These are phyloP conservation scores for Steatornis caripensis DNA, from an alignment of 2,113 vertebrate genomes.

Conservation along the genomic window DNA sequence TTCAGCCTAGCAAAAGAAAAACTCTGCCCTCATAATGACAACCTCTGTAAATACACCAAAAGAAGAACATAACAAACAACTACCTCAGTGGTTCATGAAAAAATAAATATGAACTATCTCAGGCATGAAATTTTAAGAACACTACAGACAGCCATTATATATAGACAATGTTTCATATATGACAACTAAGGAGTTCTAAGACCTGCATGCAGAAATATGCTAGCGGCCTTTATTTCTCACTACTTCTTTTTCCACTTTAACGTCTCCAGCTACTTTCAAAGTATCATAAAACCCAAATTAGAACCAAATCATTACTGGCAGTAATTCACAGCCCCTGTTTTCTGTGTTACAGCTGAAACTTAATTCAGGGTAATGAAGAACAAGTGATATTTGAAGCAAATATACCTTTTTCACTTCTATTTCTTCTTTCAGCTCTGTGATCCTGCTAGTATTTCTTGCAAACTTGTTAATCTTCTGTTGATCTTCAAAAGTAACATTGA, in stretches of 20 bases:
- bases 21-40: not conserved
- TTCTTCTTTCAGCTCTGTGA: conserved; percentile 94
- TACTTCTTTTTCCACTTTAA: not conserved
- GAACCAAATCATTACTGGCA: not conserved
- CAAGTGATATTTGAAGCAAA: not conserved
- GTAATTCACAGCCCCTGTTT: not conserved
- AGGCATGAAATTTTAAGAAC: not conserved
- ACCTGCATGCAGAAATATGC: not conserved
- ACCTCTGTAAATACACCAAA: not conserved
- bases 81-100: not conserved
- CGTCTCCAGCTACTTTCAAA: not conserved
- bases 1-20: not conserved
- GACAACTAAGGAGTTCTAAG: not conserved
- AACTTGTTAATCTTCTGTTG: conserved; percentile 99
- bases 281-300: not conserved
- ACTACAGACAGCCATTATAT: not conserved
- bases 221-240: not conserved
- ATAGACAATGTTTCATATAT: not conserved
- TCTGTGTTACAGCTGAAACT: not conserved
- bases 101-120: not conserved
- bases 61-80: accelerated
- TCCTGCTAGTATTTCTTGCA: conserved; percentile 93
- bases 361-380: not conserved
- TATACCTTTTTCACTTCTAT: conserved; percentile 91
- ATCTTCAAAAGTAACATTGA: conserved; percentile 96